A percentile compares a stretch with the other conserved stretches of the same genome.
Evolutionary conservation across 1,140 invertebrate genomes (phyloP).

Genomic region (Drosophila santomea): DNA sequence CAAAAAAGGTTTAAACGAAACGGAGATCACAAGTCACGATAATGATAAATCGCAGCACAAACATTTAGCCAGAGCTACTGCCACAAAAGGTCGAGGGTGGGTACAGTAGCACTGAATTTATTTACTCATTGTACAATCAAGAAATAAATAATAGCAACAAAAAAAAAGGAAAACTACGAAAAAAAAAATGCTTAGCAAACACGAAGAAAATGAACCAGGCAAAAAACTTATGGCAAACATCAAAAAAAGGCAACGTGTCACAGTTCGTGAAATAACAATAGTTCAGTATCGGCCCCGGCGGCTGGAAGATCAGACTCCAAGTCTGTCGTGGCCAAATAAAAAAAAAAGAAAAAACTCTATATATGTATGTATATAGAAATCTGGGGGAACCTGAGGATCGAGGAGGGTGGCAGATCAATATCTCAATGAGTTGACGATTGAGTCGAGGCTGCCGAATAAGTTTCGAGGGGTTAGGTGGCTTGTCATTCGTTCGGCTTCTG

Average conservation of each 20-base stretch:
- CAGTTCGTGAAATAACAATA: slow-evolving; percentile 84
- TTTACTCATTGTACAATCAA: slow-evolving; percentile 83
- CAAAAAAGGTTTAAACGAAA: slow-evolving; percentile 67
- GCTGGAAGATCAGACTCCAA: slow-evolving; percentile 68
- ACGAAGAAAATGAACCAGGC: slow-evolving; percentile 21
- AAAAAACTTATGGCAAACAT: slow-evolving; percentile 52
- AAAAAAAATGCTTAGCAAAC: slow-evolving; percentile 26
- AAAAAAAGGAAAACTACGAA: slow-evolving; percentile 23
- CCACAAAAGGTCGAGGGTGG: slow-evolving; percentile 84
- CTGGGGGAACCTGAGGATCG: neutral
- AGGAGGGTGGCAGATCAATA: slow-evolving; percentile 60
- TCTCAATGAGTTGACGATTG: slow-evolving; percentile 83
- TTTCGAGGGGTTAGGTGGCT: slow-evolving; percentile 52
- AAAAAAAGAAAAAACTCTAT: too few relatives aligned
- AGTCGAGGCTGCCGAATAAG: slow-evolving; percentile 73
- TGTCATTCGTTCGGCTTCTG: slow-evolving; percentile 81
- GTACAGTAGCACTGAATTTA: slow-evolving; percentile 78
- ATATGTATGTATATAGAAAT: neutral
- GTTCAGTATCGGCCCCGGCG: slow-evolving; percentile 74
- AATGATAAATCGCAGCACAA: slow-evolving; percentile 83
- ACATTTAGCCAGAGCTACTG: slow-evolving; percentile 76
- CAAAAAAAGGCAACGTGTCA: slow-evolving; percentile 70
- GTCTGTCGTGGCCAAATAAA: slow-evolving; percentile 27
- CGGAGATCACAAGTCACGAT: slow-evolving; percentile 84
- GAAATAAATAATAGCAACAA: slow-evolving; percentile 75